Conservation (phyloP, 2,113 vertebrate genomes). For the Sula dactylatra region DNA sequence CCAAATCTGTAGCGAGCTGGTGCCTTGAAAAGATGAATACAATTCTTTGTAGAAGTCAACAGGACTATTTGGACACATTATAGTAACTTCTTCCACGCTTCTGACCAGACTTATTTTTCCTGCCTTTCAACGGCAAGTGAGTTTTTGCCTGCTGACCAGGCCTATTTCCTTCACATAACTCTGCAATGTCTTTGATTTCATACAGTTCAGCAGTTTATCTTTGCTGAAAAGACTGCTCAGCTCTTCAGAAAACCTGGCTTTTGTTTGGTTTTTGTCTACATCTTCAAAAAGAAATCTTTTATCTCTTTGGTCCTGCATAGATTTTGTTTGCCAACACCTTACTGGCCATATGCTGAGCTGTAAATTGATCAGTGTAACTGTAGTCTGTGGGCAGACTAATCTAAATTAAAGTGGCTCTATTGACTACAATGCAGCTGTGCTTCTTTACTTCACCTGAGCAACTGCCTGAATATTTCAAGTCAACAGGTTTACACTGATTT, state of each 20-base stretch:
- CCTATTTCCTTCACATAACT: not conserved
- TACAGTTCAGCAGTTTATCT: not conserved
- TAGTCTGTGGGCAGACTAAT: not conserved
- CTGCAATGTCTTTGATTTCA: not conserved
- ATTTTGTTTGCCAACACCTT: not conserved
- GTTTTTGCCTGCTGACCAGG: not conserved
- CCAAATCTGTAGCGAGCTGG: not conserved
- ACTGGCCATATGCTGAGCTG: fast-evolving
- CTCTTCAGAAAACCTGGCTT: not conserved
- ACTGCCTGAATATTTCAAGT: not conserved
- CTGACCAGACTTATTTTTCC: not conserved
- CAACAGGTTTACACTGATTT: not conserved
- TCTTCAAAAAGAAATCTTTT: not conserved
- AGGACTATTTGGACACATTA: not conserved
- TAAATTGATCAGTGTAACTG: not conserved
- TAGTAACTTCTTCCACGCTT: not conserved
- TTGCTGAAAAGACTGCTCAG: not conserved
- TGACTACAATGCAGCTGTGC: not conserved
- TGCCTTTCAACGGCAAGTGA: not conserved
- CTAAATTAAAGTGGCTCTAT: not conserved
- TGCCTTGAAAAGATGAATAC: not conserved
- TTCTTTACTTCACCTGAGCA: not conserved
- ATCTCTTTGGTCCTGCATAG: not conserved
- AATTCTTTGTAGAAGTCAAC: not conserved
- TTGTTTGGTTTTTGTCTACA: not conserved